Evolutionary conservation across 2,113 vertebrate genomes (phyloP), one percentile per base, ranked within the genome.

Genomic region (Psilopsiagon aymara): DNA sequence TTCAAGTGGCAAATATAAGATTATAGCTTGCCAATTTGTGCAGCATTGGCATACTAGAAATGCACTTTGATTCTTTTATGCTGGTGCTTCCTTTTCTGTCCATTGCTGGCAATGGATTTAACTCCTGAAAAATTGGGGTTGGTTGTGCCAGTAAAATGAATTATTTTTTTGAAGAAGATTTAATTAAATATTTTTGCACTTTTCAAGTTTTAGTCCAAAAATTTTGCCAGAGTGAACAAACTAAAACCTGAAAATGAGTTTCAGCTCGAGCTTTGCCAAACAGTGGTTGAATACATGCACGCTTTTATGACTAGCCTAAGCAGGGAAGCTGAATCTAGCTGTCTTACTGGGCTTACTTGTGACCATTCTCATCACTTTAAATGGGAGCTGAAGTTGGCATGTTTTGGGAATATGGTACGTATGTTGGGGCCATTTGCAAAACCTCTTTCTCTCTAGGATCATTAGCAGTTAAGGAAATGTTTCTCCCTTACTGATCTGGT

Each of bases 151-250:
- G 51, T 71, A 53, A 93, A 91, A 82, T 71, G n/a, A 86, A 86
- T 94, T 97, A 20, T 92, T 94, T 93, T 96, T 96, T 92, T 92
- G 62, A 90, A 94, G 91, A 95, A 92, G 71, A 79, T 95, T 82
- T 86, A 96, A 94, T 87, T 81, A 83, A 94, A 35, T 95, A 97
- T 95, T 96, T 97, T 97, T 97, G 97, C 97, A 97, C 96, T 97
- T 96, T 94, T 94, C 35, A 94, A 88, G 84, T 96, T 96, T 79
- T 87, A 88, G 49, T 96, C 59, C 60, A 92, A 89, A 95, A 90
- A 59, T 44, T 4, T 47, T 89, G 85, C 74, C 76, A 70, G 81
- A 71, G 9, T 82, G 49, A 91, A 74, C 74, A 76, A 91, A 94
- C 80, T 68, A 55, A 94, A 88, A 57, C 43, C 64, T 35, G 46